Evolutionary conservation across 2,888 invertebrate species (phyloP).

Genomic region (Drosophila paramelanica): DNA sequence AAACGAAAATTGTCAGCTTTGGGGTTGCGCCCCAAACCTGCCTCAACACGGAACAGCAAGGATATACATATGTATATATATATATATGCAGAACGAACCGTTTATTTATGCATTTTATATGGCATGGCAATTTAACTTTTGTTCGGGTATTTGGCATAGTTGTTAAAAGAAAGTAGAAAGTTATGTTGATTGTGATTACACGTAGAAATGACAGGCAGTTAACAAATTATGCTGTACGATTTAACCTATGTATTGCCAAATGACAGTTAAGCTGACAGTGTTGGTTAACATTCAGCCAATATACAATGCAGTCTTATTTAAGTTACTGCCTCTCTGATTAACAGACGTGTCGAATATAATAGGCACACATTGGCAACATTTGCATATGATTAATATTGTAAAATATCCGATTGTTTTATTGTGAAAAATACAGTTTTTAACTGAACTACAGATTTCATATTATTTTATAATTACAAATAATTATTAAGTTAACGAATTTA

Average conservation of each 20-base stretch:
- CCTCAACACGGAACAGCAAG: constrained; percentile 66
- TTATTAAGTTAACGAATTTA: no score
- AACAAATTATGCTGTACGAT: constrained; percentile 11
- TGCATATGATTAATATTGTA: no score
- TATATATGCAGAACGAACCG: constrained; percentile 1
- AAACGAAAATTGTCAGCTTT: constrained; percentile 30
- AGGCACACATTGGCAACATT: no score
- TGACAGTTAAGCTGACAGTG: constrained; percentile 7
- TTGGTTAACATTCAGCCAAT: background rate
- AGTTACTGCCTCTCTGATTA: no score
- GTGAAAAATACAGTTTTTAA: no score
- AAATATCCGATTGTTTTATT: constrained; percentile 1
- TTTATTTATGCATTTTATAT: constrained; percentile 35
- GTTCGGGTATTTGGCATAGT: constrained; percentile 50
- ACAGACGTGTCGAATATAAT: no score
- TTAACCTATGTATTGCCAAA: constrained; percentile 24
- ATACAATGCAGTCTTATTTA: background rate
- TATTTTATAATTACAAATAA: no score
- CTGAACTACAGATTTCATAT: no score
- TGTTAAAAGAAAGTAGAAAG: constrained; percentile 33
- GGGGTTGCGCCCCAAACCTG: constrained; percentile 54
- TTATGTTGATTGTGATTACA: constrained; percentile 31
- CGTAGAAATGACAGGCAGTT: constrained; percentile 22
- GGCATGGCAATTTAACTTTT: constrained; percentile 64
- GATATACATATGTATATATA: constrained; percentile 2